These are phyloP conservation scores for Ctenomys sociabilis DNA, from an alignment of 2,113 vertebrate species.

Conservation along the genomic window DNA sequence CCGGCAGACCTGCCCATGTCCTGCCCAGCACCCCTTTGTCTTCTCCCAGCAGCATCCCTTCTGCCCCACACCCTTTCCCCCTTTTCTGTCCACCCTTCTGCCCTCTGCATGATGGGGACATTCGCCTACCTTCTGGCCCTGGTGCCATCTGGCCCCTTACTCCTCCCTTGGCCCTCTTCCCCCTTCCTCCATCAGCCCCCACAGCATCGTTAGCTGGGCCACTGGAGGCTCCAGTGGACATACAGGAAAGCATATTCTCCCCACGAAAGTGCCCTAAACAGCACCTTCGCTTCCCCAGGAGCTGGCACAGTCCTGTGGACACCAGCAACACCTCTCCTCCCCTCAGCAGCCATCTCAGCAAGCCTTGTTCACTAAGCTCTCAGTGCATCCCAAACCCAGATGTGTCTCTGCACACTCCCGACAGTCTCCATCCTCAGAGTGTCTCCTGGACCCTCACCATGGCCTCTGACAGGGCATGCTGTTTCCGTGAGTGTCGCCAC, in stretches of 20 bases:
- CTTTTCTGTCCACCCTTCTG: background rate
- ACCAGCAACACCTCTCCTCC: background rate
- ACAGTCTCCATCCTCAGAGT: background rate
- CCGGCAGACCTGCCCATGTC: fast-evolving
- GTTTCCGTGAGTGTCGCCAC: background rate
- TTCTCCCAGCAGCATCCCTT: background rate
- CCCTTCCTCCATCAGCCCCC: fast-evolving
- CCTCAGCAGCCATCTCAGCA: background rate
- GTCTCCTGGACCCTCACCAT: background rate
- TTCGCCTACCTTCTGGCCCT: fast-evolving
- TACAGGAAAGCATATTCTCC: background rate
- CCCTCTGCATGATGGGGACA: fast-evolving
- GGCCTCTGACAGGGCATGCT: background rate
- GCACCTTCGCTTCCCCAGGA: background rate
- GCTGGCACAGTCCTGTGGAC: background rate
- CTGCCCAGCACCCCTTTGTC: too few species aligned
- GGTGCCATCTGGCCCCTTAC: fast-evolving
- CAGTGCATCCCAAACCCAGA: too few species aligned
- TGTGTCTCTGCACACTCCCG: background rate
- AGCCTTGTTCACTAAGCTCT: background rate
- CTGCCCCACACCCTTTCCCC: too few species aligned
- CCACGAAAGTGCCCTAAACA: fast-evolving
- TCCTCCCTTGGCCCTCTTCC: too few species aligned
- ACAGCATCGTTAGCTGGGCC: background rate
- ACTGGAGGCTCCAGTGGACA: background rate